phyloP scores from a whole-genome alignment of 2,888 invertebrate species.

The Gibbula magus region DNA sequence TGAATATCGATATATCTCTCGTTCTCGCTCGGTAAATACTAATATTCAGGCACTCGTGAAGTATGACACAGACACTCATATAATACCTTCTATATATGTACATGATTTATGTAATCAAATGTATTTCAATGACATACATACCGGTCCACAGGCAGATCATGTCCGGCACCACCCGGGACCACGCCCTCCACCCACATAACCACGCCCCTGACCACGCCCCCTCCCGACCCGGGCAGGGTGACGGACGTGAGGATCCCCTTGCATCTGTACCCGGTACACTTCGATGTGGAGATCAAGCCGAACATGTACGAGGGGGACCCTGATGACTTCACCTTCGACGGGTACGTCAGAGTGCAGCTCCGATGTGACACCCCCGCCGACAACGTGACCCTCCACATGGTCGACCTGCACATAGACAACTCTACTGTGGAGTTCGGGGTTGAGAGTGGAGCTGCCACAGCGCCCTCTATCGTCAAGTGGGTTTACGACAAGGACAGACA shows the following conservation, averaged over 20 bases:
- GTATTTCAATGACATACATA: too few relatives aligned
- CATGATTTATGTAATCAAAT: too few relatives aligned
- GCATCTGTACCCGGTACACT: slow-evolving; percentile 36
- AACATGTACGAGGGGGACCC: slow-evolving; percentile 44
- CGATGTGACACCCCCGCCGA: slow-evolving; percentile 28
- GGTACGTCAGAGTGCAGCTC: slow-evolving; percentile 33
- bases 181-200: not conserved
- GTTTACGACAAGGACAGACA: slow-evolving; percentile 57
- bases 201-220: not conserved
- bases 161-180: not conserved
- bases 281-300: slow-evolving; percentile 42
- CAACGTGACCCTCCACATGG: slow-evolving; percentile 39
- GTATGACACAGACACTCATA: too few relatives aligned
- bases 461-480: slow-evolving; percentile 10
- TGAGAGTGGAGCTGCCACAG: not conserved
- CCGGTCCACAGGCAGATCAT: not conserved
- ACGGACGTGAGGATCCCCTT: slow-evolving; percentile 43
- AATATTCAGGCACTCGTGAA: too few relatives aligned
- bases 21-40: too few relatives aligned
- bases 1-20: too few relatives aligned
- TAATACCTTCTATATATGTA: too few relatives aligned
- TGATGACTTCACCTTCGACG: slow-evolving; percentile 44
- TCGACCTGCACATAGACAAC: slow-evolving; percentile 30
- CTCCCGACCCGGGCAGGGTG: not conserved
- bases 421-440: slow-evolving; percentile 3